phyloP scores from a whole-genome alignment of 2,113 vertebrate genomes.

The Peromyscus maniculatus region DNA sequence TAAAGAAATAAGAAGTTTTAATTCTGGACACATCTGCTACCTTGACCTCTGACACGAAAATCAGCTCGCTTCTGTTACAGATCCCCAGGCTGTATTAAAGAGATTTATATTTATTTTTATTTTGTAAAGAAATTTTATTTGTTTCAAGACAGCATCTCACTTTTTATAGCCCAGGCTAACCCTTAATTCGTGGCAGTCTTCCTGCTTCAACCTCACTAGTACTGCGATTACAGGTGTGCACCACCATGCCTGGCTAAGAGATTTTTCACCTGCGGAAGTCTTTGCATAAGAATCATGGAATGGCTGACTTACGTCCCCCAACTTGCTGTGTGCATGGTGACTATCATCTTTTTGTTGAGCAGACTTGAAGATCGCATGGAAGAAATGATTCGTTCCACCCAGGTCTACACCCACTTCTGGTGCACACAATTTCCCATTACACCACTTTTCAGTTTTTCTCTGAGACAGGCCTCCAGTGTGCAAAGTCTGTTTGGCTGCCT shows the following conservation, averaged over 20 bases:
- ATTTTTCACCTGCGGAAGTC: conserved; percentile 2
- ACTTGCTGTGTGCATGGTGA: not conserved
- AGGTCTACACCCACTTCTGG: not conserved
- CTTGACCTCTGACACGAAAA: conserved; percentile 26
- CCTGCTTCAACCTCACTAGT: not conserved
- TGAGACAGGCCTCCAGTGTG: conserved; percentile 22
- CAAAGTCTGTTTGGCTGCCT: not conserved
- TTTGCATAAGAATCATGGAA: conserved; percentile 11
- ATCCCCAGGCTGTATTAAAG: not conserved
- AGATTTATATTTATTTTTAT: not conserved
- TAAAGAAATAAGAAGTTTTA: not conserved
- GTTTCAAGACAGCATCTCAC: not conserved
- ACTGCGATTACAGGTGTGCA: not conserved
- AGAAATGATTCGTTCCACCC: not conserved
- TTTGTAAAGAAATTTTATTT: not conserved
- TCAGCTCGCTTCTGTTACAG: not conserved
- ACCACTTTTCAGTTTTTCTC: not conserved
- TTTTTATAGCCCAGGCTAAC: not conserved
- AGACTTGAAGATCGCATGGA: not conserved
- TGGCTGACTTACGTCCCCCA: not conserved
- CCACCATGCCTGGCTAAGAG: not conserved
- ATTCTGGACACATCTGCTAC: not conserved
- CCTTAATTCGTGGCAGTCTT: not conserved
- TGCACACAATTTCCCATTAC: not conserved
- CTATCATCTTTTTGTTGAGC: not conserved